Base-by-base conservation (phyloP, 2,888 invertebrate species). In the Apeira syringaria region DNA sequence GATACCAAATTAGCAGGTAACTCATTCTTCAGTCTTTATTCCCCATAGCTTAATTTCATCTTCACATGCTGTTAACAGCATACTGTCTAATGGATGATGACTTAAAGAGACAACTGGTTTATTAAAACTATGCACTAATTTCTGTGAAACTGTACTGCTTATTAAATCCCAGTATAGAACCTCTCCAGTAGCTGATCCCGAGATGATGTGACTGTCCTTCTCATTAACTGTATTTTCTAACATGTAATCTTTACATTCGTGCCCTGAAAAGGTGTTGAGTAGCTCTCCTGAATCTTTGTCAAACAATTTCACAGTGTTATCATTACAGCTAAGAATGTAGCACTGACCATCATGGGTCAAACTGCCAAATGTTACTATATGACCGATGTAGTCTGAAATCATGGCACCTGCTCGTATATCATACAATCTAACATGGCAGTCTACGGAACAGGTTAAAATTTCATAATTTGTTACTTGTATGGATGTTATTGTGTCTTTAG, bases 331-430 rank as follows among this genome's bases (percentile, higher is more conserved):
- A 1, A 94, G 92, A 9, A 99, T 88, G 47, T 96, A 91, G 70
- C 99, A 99, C 68, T 99, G 98, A 0, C 96, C 96, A 77, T 99
- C 99, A 57, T 95, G 93, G 0, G 98, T 98, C 59, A 98, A 92
- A 48, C 92, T 93, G 0, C 96, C 94, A 68, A 93, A 95, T 0
- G 97, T 97, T 1, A 98, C 91, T 1, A 98, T 90, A 92, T 95
- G 93, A 53, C 97, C 97, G 34, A 98, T 91, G 71, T 94, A 96
- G 80, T 99, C 99, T 1, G 94, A 92, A 39, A 92, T 91, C 73
- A 98, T 90, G 70, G 94, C 93, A 0, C 98, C 99, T 53, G 94
- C 93, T 36, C 99, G 90, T 31, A 99, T 92, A 83, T 99, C 99
- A 73, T 99, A 99, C 47, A 95, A 86, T 7, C 99, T 68, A 6